phyloP scores from a whole-genome alignment of 1,140 invertebrate genomes.

The Pachypsylla venusta region DNA sequence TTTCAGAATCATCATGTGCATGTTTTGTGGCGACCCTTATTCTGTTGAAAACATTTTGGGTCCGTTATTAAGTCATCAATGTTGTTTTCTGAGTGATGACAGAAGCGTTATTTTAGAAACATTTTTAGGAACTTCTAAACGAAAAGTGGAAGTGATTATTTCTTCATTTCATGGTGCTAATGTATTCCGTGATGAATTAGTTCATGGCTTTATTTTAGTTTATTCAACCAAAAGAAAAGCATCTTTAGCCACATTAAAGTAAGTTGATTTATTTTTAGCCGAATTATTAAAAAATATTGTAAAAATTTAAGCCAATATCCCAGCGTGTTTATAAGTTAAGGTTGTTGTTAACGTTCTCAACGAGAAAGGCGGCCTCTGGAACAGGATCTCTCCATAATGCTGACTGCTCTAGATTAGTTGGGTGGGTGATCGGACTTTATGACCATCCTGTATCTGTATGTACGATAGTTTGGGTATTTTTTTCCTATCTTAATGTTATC shows the following conservation, averaged over 20 bases:
- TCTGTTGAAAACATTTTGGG: conserved; percentile 76
- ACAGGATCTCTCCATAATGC: no score
- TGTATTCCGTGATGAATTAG: conserved; percentile 78
- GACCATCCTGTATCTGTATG: no score
- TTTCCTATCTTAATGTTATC: no score
- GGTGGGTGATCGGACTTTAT: no score
- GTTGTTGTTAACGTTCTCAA: no score
- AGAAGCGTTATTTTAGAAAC: conserved; percentile 80
- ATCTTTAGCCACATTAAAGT: conserved; percentile 83
- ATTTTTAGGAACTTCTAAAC: conserved; percentile 74
- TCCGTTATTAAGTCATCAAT: conserved; percentile 74
- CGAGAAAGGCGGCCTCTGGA: no score
- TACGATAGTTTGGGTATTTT: no score
- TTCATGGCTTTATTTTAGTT: conserved; percentile 91
- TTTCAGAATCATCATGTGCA: conserved; percentile 80
- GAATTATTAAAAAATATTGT: no score
- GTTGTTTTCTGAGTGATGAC: conserved; percentile 70
- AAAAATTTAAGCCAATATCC: no score
- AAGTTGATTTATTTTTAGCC: no score
- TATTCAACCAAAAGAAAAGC: conserved; percentile 92
- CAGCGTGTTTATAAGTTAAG: no score
- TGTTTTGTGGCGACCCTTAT: conserved; percentile 93
- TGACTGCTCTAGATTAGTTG: no score
- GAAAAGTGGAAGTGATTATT: conserved; percentile 81
- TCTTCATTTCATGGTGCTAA: conserved; percentile 91